Conservation (phyloP, 2,888 invertebrate genomes). For the Drosophila nigricruria region DNA sequence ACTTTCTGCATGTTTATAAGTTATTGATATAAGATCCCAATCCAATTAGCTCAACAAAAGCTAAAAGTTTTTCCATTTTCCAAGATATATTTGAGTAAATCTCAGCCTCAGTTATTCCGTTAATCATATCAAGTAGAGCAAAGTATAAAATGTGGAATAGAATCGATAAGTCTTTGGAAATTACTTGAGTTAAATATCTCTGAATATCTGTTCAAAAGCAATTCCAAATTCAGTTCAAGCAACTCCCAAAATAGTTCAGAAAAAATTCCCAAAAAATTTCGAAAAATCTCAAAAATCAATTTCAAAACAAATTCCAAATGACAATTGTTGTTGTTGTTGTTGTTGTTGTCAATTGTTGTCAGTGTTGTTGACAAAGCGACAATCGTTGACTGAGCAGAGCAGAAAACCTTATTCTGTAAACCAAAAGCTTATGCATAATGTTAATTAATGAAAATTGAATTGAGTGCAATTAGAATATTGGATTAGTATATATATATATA, state of each 20-base stretch:
- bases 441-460: constrained; percentile 5
- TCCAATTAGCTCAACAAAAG: neutral
- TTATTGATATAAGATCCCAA: too few relatives aligned
- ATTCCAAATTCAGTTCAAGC: neutral
- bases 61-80: neutral
- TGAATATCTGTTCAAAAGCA: neutral
- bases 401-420: neutral
- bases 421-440: constrained; percentile 1
- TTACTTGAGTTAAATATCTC: neutral
- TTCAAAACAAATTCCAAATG: neutral
- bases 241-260: neutral
- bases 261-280: neutral
- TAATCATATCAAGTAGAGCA: neutral
- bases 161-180: neutral
- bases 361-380: neutral
- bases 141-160: too few relatives aligned
- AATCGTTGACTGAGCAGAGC: neutral
- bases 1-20: too few relatives aligned
- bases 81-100: neutral
- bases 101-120: neutral
- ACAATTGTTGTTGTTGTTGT: neutral
- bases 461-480: constrained; percentile 5
- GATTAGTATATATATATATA: constrained; percentile 3
- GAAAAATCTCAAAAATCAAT: neutral
- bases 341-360: neutral